Evolutionary conservation across 2,888 invertebrate genomes (phyloP), one percentile per base, ranked within the genome.

Genomic region (Eueremaeus valkanovi): DNA sequence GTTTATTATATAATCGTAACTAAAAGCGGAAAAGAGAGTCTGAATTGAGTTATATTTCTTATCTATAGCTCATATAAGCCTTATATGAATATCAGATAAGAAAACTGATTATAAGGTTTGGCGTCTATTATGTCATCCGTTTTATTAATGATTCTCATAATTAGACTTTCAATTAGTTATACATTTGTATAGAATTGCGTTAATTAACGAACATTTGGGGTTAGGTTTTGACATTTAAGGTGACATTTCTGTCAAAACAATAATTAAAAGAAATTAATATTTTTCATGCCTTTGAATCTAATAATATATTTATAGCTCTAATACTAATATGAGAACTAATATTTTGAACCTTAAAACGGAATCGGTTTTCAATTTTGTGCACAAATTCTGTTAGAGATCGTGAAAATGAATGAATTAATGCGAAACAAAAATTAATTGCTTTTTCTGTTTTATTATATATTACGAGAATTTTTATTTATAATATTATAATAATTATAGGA

Each of bases 1-100:
- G n/a, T 36, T 36, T 36, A 36, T 36, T 36, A 36, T 36, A 11
- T 36, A 36, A 36, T 36, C 36, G 27, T 55, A 24, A 24, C 27
- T 55, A 55, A 24, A 55, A 55, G 27, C 55, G 55, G 55, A 55
- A 55, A 55, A 49, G 55, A 27, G 55, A 55, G 55, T 55, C 27
- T 8, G 55, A 55, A 27, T 55, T 55, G 11, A 55, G 11, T 24
- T 55, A 55, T 18, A 24, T 27, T 55, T 27, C 27, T 27, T 3
- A n/a, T n/a, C n/a, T 27, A 24, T 27, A 8, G 2, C n/a, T 21
- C 8, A 6, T 55, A 24, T 55, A n/a, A n/a, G n/a, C n/a, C 55
- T 24, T 55, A 24, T 55, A 24, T 55, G 3, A 55, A 55, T 55
- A 55, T 24, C 9, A 55, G 27, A 9, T 11, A 55, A 27, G 24